Evolutionary conservation across 2,113 vertebrate genomes (phyloP), one percentile per base, ranked within the genome.

Genomic region (Lota lota): DNA sequence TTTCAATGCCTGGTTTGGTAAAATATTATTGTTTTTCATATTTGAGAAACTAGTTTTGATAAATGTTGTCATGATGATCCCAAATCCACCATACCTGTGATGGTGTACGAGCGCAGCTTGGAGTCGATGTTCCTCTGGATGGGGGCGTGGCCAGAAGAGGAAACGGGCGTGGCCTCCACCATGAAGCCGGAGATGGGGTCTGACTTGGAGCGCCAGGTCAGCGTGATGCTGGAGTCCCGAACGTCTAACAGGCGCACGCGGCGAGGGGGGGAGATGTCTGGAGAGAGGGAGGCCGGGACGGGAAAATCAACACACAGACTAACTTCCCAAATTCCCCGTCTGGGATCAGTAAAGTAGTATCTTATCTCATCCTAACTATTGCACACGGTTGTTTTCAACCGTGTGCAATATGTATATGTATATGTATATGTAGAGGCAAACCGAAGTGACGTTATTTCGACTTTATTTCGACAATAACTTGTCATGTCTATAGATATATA

Each of bases 111-210:
- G 57, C 96, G 92, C 1, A 88, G 66, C 1, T 96, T 94, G 0
- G 94, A 89, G 20, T 74, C 78, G 36, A 96, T 92, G 47, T 83
- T 95, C 73, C 85, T 94, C 68, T 94, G 94, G 59, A 98, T 68
- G 1, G 96, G 94, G 22, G 1, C 79, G 78, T 93, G 93, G 75
- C 91, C 88, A 0, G 85, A 68, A 66, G 73, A 7, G 84, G 92
- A 17, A 10, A 73, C 88, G 68, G 92, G 89, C 0, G 93, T 56
- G 1, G 92, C 94, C 61, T 98, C 94, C 2, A 99, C 86, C 50
- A 96, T 92, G 92, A 98, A 99, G 68, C 97, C 96, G 0, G 95
- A 94, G 83, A 98, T 96, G 0, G 92, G 90, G 71, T 98, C 95
- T 0, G 91, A 94, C 91, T 98, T 99, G 58, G 94, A 93, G 70